Evolutionary conservation across 2,888 invertebrate genomes (phyloP).

Genomic region (Papilio demoleus): DNA sequence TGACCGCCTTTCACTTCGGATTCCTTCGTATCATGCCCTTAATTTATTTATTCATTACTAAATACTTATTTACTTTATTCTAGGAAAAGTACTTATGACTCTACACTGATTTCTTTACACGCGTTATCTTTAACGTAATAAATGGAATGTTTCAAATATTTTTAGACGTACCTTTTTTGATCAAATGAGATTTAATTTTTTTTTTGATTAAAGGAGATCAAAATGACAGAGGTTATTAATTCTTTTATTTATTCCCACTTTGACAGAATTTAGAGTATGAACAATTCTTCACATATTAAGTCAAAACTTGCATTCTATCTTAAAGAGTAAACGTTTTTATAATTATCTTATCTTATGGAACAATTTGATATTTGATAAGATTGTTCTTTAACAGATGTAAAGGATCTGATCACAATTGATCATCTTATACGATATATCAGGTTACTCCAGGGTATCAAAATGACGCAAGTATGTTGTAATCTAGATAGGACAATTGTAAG

Average conservation of each 20-base stretch:
- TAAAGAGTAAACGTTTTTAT: background rate
- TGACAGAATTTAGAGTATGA: background rate
- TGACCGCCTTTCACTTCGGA: conserved; percentile 15
- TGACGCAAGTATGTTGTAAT: conserved; percentile 7
- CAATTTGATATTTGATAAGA: conserved; percentile 10
- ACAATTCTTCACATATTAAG: background rate
- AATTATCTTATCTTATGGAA: conserved; percentile 6
- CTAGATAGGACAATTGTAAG: background rate
- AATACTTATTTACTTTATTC: conserved; percentile 24
- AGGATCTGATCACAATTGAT: conserved; percentile 6
- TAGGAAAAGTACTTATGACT: conserved; percentile 27
- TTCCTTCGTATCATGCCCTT: conserved; percentile 14
- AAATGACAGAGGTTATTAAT: background rate
- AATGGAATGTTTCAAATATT: background rate
- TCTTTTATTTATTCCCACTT: background rate
- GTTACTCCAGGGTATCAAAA: background rate
- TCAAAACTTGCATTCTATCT: background rate
- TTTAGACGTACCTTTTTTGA: background rate
- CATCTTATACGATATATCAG: conserved; percentile 2
- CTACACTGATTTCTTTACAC: conserved; percentile 11
- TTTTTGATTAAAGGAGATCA: background rate
- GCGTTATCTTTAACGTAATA: background rate
- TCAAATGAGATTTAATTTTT: too few relatives aligned
- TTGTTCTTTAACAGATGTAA: conserved; percentile 6
- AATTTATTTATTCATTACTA: conserved; percentile 10